Evolutionary conservation across 2,888 invertebrate species (phyloP), one percentile per base, ranked within the genome.

Genomic region (Habroteleia sp.): DNA sequence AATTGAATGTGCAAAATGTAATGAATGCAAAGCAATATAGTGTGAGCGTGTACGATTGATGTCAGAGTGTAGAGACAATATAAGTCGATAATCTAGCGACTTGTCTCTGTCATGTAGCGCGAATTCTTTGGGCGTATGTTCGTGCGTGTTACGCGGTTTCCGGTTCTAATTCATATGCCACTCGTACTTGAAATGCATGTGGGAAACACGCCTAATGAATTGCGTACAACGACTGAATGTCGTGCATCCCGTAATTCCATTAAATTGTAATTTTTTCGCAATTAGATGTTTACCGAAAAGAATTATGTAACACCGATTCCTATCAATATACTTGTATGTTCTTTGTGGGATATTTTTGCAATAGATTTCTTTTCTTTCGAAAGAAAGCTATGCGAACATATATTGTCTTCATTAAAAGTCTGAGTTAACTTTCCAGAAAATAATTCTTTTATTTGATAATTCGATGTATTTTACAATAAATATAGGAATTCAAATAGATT

Each of bases 191-290:
- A 65, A 74, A 74, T 65, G 69, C 69, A 62, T 69, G 69, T 69
- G 74, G 69, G 74, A 74, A 69, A 74, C 52, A 41, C 50, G 74
- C 44, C 56, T 69, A 65, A 69, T 65, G 74, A 74, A 69, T 68
- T 68, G 68, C 74, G 56, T 52, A 56, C 63, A 56, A 25, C 52
- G 17, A 13, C 11, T 54, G 41, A 46, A 63, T 44, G 50, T 11
- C 58, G 58, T 65, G 58, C 65, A 66, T 73, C 73, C 35, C 44
- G 60, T 60, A 54, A 63, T 65, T 69, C 37, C 37, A 65, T 69
- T 74, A 65, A 63, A 74, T 69, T 74, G 63, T 69, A 35, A 54
- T 54, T 63, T 65, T 69, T 62, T 52, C 16, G 10, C 58, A 56
- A 27, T 65, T 48, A 52, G 66, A 11, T 41, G 35, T 11, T 41